Conservation (phyloP, 64 coral and sea anemone genomes). For the Actinia tenebrosa region DNA sequence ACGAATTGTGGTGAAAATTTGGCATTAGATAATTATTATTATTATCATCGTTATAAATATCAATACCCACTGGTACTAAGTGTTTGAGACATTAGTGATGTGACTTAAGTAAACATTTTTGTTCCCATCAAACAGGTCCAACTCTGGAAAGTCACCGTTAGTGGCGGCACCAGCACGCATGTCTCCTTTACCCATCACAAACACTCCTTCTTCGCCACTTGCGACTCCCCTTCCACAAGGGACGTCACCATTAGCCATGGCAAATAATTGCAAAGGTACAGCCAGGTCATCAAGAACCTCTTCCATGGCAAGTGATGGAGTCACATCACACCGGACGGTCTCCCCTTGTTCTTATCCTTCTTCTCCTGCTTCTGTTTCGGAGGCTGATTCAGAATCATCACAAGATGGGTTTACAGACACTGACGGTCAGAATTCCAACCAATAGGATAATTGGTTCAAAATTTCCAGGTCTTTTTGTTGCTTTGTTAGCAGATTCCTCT, state of each 20-base stretch:
- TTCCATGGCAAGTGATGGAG: slow-evolving; percentile 88
- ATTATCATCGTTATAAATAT: no score
- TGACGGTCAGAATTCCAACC: slow-evolving; percentile 69
- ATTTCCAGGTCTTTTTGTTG: neutral
- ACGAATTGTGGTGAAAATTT: no score
- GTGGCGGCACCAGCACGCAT: slow-evolving; percentile 76
- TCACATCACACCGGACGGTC: slow-evolving; percentile 65
- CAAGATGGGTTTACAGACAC: slow-evolving; percentile 92
- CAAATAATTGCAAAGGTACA: slow-evolving; percentile 43
- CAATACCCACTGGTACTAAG: no score
- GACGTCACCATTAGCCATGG: slow-evolving; percentile 19
- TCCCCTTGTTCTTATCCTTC: slow-evolving; percentile 90
- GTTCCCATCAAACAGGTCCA: neutral
- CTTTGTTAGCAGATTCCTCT: neutral
- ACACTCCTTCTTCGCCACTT: slow-evolving; percentile 72
- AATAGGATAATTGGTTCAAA: slow-evolving; percentile 14
- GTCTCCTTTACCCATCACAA: slow-evolving; percentile 59
- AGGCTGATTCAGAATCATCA: slow-evolving; percentile 80
- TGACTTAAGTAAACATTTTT: neutral
- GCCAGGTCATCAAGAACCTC: slow-evolving; percentile 84
- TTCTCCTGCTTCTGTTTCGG: slow-evolving; percentile 66
- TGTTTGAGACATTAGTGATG: no score
- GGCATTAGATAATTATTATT: no score
- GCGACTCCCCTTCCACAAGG: slow-evolving; percentile 73
- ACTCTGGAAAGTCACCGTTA: slow-evolving; percentile 45